Conservation (phyloP, 2,888 invertebrate genomes). For the Drosophila phalerata region DNA sequence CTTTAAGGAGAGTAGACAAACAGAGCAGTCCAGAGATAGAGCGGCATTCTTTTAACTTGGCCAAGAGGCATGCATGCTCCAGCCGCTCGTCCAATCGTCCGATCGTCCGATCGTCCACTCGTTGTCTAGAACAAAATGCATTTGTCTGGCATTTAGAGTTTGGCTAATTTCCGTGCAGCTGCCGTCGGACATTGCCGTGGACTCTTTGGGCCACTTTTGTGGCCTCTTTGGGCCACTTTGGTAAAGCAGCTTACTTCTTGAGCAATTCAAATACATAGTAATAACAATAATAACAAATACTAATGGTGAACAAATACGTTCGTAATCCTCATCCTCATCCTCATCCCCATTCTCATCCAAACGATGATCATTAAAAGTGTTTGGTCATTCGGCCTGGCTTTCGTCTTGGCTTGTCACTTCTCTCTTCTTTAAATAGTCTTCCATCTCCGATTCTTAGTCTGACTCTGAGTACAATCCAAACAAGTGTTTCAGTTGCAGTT, state of each 20-base stretch:
- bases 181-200: constrained; percentile 29
- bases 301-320: constrained; percentile 81
- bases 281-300: constrained; percentile 83
- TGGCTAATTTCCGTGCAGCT: constrained; percentile 81
- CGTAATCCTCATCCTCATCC: constrained; percentile 38
- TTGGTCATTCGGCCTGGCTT: constrained; percentile 60
- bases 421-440: constrained; percentile 6
- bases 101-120: no score
- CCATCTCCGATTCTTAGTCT: not conserved
- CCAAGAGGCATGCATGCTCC: constrained; percentile 51
- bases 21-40: constrained; percentile 39
- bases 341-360: constrained; percentile 31
- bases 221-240: constrained; percentile 54
- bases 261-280: constrained; percentile 84
- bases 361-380: constrained; percentile 72
- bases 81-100: constrained; percentile 25
- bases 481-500: constrained; percentile 52
- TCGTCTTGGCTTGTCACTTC: not conserved
- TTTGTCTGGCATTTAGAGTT: constrained; percentile 80
- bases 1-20: constrained; percentile 64
- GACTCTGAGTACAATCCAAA: constrained; percentile 15
- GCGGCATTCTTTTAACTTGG: constrained; percentile 78
- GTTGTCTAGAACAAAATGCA: constrained; percentile 74
- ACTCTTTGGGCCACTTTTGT: constrained; percentile 45
- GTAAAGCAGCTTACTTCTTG: constrained; percentile 60